A percentile compares a stretch with the other conserved stretches of the same genome.
These are phyloP conservation scores for Coreoperca whiteheadi DNA, from an alignment of 2,113 vertebrate genomes.

Conservation along the genomic window DNA sequence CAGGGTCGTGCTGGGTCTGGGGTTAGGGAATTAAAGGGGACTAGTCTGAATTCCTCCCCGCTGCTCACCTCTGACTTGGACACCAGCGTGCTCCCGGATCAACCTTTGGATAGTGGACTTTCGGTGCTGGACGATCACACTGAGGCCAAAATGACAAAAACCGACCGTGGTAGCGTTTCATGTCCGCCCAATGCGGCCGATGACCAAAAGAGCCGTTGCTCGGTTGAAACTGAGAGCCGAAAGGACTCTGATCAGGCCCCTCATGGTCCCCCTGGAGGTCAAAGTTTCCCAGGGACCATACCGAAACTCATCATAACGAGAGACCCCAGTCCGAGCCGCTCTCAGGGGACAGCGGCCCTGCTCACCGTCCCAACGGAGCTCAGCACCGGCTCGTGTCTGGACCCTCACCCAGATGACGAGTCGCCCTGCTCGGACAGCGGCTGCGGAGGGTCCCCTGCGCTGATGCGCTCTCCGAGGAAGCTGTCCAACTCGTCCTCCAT, in stretches of 20 bases:
- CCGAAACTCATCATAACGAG: conserved; percentile 90
- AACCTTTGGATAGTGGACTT: conserved; percentile 24
- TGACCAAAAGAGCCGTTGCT: conserved; percentile 21
- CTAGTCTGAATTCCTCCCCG: conserved; percentile 17
- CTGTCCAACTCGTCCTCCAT: conserved; percentile 86
- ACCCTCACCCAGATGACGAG: conserved; percentile 78
- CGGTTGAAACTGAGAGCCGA: background rate
- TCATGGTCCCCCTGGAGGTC: conserved; percentile 36
- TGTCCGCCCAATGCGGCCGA: conserved; percentile 1
- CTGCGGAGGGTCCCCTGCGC: conserved; percentile 81
- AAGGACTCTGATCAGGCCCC: conserved; percentile 21
- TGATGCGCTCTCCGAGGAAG: conserved; percentile 79
- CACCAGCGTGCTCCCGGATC: conserved; percentile 39
- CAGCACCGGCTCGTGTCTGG: conserved; percentile 60
- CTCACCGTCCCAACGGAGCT: conserved; percentile 45
- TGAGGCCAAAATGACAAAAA: conserved; percentile 68
- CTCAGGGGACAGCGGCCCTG: conserved; percentile 20
- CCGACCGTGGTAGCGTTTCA: background rate
- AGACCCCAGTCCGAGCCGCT: conserved; percentile 78
- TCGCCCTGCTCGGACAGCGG: conserved; percentile 88
- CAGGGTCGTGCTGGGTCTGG: conserved; percentile 25
- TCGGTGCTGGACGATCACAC: background rate
- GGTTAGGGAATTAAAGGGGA: background rate
- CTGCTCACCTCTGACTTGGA: conserved; percentile 39
- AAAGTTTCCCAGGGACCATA: conserved; percentile 80